Evolutionary conservation across 1,140 invertebrate genomes (phyloP), one percentile per base, ranked within the genome.

Genomic region (Macrobrachium rosenbergii): DNA sequence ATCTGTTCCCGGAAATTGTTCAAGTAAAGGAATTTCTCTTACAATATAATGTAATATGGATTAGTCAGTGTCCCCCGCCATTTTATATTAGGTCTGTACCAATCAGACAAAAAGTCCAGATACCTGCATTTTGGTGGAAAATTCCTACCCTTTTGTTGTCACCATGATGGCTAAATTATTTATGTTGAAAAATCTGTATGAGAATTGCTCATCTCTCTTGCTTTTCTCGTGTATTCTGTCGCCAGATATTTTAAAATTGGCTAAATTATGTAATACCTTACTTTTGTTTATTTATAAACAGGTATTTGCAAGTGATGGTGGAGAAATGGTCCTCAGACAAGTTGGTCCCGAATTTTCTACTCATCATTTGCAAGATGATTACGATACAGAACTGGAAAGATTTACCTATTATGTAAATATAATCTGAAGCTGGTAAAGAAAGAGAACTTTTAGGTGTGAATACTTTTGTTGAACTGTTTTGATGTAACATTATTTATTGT

Each of bases 391-490:
- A 64, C 88, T 89, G 58, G 88, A 89, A 37, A 58, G 88, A 28
- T 89, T 89, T 67, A 82, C 81, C 0, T 89, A 87, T 63, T 89
- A 89, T 79, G 88, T 87, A 58, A 87, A 86, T 28, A 89, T 89
- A 17, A 89, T 89, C 17, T 84, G 45, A 52, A 23, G 10, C 52
- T 52, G 12, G 8, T 52, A 2, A 52, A 52, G 52, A 52, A 52
- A 8, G 5, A 52, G 45, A 52, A 5, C 6, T 28, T 16, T 72
- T 0, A 23, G 11, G 23, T 43, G 21, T 14, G 69, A n/a, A 23
- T 43, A 72, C 12, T 43, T 28, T 72, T 72, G 14, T 19, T 69
- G 21, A 23, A 28, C 28, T 72, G 12, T 72, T 23, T 72, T 21
- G 23, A 28, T 21, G 19, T 72, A 72, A 14, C 21, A 37, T 72